phyloP scores from a whole-genome alignment of 92 coral and sea anemone genomes.

The Epizoanthus fatuus region DNA sequence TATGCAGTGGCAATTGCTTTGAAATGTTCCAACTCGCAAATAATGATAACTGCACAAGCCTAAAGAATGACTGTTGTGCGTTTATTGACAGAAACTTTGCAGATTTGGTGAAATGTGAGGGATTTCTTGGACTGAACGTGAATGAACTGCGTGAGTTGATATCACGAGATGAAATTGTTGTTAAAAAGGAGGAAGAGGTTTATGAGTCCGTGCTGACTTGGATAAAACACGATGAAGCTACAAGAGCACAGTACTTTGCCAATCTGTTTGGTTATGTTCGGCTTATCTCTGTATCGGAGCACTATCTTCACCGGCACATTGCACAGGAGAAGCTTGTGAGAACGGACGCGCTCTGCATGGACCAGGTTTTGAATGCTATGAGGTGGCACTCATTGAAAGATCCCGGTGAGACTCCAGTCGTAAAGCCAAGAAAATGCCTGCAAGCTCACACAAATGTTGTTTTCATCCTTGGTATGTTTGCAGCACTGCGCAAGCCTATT shows the following conservation, averaged over 20 bases:
- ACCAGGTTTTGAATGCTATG: conserved; percentile 41
- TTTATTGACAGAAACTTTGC: conserved; percentile 43
- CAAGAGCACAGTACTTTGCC: conserved; percentile 25
- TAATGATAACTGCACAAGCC: conserved; percentile 34
- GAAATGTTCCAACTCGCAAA: conserved; percentile 44
- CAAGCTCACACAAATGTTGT: conserved; percentile 39
- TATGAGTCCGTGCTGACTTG: conserved; percentile 38
- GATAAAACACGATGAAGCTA: conserved; percentile 23
- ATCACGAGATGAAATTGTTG: conserved; percentile 45
- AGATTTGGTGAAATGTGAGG: conserved; percentile 40
- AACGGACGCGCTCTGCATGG: conserved; percentile 32
- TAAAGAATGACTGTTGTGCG: conserved; percentile 29
- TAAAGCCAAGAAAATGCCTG: conserved; percentile 39
- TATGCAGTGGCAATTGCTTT: conserved; percentile 43
- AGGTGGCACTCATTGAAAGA: conserved; percentile 45
- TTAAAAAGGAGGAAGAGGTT: conserved; percentile 47
- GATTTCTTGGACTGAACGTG: conserved; percentile 15
- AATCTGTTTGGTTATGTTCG: conserved; percentile 24
- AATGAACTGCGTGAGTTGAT: conserved; percentile 34
- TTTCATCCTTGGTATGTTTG: conserved; percentile 47
- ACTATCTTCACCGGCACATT: conserved; percentile 37
- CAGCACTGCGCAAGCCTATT: conserved; percentile 38
- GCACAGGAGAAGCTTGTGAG: conserved; percentile 43
- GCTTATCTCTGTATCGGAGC: conserved; percentile 33
- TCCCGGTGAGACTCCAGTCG: conserved; percentile 33